Conservation (phyloP, 2,888 invertebrate genomes). For the Sphaerophoria rueppellii region DNA sequence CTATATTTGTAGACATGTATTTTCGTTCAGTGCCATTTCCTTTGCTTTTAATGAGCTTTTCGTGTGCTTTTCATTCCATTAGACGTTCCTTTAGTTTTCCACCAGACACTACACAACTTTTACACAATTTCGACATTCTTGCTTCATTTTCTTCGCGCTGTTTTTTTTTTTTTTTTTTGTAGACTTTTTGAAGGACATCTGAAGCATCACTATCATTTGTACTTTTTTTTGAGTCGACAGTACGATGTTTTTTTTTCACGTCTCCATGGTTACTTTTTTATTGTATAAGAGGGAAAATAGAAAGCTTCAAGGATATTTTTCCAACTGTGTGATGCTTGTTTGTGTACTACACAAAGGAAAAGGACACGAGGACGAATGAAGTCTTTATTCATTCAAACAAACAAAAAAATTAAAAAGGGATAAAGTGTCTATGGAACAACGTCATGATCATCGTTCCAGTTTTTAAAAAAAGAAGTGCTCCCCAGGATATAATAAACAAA, state of each 20-base stretch:
- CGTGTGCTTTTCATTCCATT: slow-evolving; percentile 58
- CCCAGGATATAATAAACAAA: slow-evolving; percentile 69
- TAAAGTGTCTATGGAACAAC: slow-evolving; percentile 22
- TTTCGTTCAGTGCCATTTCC: slow-evolving; percentile 21
- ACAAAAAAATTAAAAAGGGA: slow-evolving; percentile 30
- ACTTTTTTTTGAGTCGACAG: slow-evolving; percentile 28
- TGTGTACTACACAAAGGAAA: slow-evolving; percentile 25
- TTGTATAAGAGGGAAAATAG: not conserved
- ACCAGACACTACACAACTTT: slow-evolving; percentile 34
- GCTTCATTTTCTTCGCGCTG: slow-evolving; percentile 13
- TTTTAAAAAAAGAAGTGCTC: slow-evolving; percentile 47
- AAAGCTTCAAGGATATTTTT: slow-evolving; percentile 46
- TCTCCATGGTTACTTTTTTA: slow-evolving; percentile 25
- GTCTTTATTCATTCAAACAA: slow-evolving; percentile 45
- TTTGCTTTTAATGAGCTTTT: slow-evolving; percentile 64
- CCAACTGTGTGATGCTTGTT: slow-evolving; percentile 15
- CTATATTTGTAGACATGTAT: not conserved
- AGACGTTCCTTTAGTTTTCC: slow-evolving; percentile 45
- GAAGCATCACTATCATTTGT: slow-evolving; percentile 14
- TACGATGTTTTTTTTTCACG: slow-evolving; percentile 1
- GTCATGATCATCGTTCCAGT: slow-evolving; percentile 60
- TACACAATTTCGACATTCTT: slow-evolving; percentile 13
- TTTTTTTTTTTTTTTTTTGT: not conserved
- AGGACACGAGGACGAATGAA: slow-evolving; percentile 43
- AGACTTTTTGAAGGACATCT: slow-evolving; percentile 32